A percentile compares a stretch with the other conserved stretches of the same genome.
phyloP scores from a whole-genome alignment of 2,888 invertebrate genomes.

The Agonopterix alstromeriana region DNA sequence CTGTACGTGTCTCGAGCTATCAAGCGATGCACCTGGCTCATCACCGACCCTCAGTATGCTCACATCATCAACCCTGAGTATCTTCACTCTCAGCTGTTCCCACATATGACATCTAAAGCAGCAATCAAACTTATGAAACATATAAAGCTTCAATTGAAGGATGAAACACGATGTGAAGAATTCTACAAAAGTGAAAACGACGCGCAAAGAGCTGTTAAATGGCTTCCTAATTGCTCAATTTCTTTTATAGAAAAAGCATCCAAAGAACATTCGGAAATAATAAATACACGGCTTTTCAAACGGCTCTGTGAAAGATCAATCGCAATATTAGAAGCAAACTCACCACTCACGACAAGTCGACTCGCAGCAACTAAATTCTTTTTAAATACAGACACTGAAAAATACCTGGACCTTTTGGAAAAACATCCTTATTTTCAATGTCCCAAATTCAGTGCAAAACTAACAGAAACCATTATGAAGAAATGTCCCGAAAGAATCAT shows the following conservation, averaged over 20 bases:
- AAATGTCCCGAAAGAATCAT: conserved; percentile 34
- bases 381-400: conserved; percentile 24
- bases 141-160: conserved; percentile 39
- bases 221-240: conserved; percentile 48
- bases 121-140: conserved; percentile 37
- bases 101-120: conserved; percentile 45
- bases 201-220: conserved; percentile 31
- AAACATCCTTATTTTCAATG: conserved; percentile 5
- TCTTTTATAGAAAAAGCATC: conserved; percentile 36
- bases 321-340: conserved; percentile 23
- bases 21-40: conserved; percentile 38
- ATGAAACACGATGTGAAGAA: conserved; percentile 39
- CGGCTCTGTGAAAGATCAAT: conserved; percentile 40
- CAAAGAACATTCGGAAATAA: conserved; percentile 1
- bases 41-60: conserved; percentile 39
- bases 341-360: conserved; percentile 3
- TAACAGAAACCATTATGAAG: conserved; percentile 44
- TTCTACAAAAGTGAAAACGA: conserved; percentile 36
- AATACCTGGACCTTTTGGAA: conserved; percentile 39
- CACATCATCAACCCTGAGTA: conserved; percentile 49
- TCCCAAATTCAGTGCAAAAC: conserved; percentile 30
- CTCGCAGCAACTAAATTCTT: conserved; percentile 19
- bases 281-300: conserved; percentile 24
- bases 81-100: conserved; percentile 34
- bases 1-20: conserved; percentile 49